Evolutionary conservation across 2,797 vertebrate species (phyloP).

Genomic region (Psittacula echo): DNA sequence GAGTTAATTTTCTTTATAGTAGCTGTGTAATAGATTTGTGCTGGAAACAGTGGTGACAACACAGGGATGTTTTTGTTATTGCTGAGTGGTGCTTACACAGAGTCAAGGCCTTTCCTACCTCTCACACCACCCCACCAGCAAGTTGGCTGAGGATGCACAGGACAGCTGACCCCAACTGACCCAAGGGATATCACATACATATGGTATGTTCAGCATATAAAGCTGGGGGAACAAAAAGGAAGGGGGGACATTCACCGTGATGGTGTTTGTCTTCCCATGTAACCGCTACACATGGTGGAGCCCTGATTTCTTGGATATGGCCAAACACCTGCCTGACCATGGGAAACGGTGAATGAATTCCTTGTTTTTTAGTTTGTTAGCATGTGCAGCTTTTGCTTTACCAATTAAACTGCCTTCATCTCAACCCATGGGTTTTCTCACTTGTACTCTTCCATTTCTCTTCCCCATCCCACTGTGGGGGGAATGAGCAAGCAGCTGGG

Average conservation of each 20-base stretch:
- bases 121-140: not conserved
- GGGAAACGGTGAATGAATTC: not conserved
- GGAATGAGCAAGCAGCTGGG: not conserved
- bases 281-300: not conserved
- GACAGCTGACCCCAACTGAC: not conserved
- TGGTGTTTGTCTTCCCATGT: not conserved
- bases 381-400: not conserved
- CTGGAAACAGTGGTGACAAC: not conserved
- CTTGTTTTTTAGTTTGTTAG: not conserved
- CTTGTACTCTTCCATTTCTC: not conserved
- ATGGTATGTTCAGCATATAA: not conserved
- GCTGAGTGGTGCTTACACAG: not conserved
- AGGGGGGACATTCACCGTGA: not conserved
- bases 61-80: not conserved
- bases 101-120: not conserved
- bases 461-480: not conserved
- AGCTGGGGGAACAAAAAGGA: not conserved
- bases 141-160: not conserved
- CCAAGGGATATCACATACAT: not conserved
- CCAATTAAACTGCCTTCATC: not conserved
- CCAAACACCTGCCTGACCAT: not conserved
- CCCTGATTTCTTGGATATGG: not conserved
- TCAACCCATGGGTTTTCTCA: not conserved
- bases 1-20: not conserved
- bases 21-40: not conserved